phyloP scores from a whole-genome alignment of 2,797 vertebrate genomes.

The Gymnoscopelus braueri region DNA sequence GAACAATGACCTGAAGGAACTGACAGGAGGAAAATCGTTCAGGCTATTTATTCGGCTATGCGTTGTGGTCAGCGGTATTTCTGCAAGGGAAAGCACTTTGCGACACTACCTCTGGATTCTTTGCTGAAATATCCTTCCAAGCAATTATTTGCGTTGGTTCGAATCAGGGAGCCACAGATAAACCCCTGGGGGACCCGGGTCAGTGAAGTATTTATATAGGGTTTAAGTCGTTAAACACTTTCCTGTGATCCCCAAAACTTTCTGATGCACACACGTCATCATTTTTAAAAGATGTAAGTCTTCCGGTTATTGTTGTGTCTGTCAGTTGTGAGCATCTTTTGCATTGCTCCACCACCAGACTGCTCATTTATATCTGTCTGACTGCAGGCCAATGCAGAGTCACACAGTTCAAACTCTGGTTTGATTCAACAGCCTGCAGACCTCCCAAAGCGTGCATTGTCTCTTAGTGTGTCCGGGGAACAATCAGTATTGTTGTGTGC shows the following conservation, averaged over 20 bases:
- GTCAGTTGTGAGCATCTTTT: no score
- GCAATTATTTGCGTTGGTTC: no score
- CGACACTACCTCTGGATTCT: not conserved
- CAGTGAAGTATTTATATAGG: no score
- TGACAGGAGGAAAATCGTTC: not conserved
- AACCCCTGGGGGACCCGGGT: no score
- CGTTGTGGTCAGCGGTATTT: not conserved
- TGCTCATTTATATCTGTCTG: not conserved
- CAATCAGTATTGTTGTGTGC: slow-evolving; percentile 46
- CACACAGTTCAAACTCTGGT: slow-evolving; percentile 15
- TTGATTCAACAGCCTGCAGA: slow-evolving; percentile 16
- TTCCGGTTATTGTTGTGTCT: no score
- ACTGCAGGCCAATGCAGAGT: slow-evolving; percentile 19
- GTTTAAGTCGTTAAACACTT: no score
- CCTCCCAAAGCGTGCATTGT: slow-evolving; percentile 2
- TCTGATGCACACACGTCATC: no score
- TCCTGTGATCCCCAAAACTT: no score
- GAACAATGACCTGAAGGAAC: slow-evolving; percentile 12
- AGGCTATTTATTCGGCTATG: slow-evolving; percentile 8
- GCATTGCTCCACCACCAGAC: no score
- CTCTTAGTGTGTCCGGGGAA: slow-evolving; percentile 39
- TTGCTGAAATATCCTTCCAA: no score
- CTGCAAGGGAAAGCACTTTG: not conserved
- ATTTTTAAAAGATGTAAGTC: no score
- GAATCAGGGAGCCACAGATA: no score